Evolutionary conservation across 1,140 invertebrate genomes (phyloP).

Genomic region (Paraescarpia echinospica): DNA sequence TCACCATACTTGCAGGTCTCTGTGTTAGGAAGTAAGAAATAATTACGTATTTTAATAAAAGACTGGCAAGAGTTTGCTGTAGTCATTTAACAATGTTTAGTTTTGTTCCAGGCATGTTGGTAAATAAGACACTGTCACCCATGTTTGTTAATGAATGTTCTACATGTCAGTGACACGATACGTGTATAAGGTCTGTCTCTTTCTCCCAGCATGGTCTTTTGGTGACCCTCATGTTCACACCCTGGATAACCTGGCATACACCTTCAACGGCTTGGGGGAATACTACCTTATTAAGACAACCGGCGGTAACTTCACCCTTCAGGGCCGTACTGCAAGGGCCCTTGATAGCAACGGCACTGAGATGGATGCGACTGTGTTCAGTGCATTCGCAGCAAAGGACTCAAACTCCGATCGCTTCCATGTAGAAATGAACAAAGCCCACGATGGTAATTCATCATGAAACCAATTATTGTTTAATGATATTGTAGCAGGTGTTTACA

Average conservation of each 20-base stretch:
- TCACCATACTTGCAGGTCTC: no score
- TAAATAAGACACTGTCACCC: no score
- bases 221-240: background rate
- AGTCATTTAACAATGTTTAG: no score
- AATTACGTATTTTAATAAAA: no score
- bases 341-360: background rate
- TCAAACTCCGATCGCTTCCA: background rate
- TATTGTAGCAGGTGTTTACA: background rate
- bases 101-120: no score
- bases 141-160: no score
- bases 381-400: background rate
- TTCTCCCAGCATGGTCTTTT: background rate
- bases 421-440: background rate
- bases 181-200: background rate
- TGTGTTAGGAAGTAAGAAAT: no score
- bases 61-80: no score
- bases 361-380: background rate
- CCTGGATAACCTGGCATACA: background rate
- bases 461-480: background rate
- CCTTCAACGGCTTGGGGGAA: background rate
- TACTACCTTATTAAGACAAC: background rate
- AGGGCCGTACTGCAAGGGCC: background rate
- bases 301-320: background rate
- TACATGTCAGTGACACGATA: no score
- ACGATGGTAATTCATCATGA: background rate